A percentile compares a stretch with the other conserved stretches of the same genome.
Conservation (phyloP, 2,888 invertebrate genomes). For the Phortica magna region DNA sequence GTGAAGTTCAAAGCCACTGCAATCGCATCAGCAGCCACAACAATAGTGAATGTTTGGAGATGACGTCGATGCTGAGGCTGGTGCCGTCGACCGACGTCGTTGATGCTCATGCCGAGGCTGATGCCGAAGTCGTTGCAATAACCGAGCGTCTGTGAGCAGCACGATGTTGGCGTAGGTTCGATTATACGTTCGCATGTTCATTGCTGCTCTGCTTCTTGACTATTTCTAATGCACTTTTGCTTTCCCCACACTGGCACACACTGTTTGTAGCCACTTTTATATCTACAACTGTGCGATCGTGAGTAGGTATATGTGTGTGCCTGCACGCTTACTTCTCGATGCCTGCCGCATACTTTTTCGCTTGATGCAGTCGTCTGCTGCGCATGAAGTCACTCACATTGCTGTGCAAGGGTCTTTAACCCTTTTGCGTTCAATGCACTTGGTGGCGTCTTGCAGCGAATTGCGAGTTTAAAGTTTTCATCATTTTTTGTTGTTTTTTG, state of each 20-base stretch:
- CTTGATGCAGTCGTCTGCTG: background rate
- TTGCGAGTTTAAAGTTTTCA: slow-evolving; percentile 16
- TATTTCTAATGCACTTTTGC: slow-evolving; percentile 62
- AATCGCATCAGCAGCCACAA: slow-evolving; percentile 29
- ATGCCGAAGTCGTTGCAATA: background rate
- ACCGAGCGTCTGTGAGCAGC: slow-evolving; percentile 6
- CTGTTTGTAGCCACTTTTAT: background rate
- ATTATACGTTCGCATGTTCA: slow-evolving; percentile 29
- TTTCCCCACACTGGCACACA: slow-evolving; percentile 53
- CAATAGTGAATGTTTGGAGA: background rate
- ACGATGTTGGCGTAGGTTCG: slow-evolving; percentile 67
- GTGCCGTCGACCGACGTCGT: background rate
- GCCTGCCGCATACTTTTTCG: background rate
- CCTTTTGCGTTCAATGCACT: slow-evolving; percentile 74
- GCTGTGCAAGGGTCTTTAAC: slow-evolving; percentile 71
- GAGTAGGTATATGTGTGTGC: background rate
- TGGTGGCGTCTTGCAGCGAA: slow-evolving; percentile 34
- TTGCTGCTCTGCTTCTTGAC: slow-evolving; percentile 49
- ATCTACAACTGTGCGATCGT: background rate
- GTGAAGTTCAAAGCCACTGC: slow-evolving; percentile 70
- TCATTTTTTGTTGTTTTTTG: slow-evolving; percentile 3
- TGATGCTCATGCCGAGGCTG: background rate
- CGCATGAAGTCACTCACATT: slow-evolving; percentile 25
- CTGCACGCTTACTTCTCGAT: background rate
- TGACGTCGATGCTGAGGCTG: background rate